phyloP scores from a whole-genome alignment of 2,888 invertebrate species.

The Diaperis boleti region DNA sequence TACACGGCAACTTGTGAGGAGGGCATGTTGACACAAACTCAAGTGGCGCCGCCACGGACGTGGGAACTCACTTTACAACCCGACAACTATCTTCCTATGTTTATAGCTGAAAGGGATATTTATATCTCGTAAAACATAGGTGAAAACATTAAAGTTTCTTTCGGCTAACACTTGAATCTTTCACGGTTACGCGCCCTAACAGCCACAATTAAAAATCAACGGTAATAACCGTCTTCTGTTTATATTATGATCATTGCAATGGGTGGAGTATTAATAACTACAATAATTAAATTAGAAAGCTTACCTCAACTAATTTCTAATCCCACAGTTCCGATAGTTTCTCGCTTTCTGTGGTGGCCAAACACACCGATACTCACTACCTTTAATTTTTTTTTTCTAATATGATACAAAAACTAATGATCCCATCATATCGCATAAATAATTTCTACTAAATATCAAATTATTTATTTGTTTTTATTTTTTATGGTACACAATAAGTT shows the following conservation, averaged over 20 bases:
- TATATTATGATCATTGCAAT: not conserved
- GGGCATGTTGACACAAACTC: slow-evolving; percentile 46
- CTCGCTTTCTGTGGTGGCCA: no score
- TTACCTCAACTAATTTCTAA: not conserved
- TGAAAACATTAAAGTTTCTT: slow-evolving; percentile 41
- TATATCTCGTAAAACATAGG: slow-evolving; percentile 42
- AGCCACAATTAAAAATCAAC: slow-evolving; percentile 1
- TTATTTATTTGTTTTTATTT: no score
- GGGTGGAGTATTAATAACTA: not conserved
- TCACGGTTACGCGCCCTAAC: slow-evolving; percentile 4
- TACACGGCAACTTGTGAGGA: slow-evolving; percentile 25
- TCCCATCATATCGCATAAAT: no score
- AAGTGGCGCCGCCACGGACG: slow-evolving; percentile 47
- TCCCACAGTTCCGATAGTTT: no score
- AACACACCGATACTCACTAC: no score
- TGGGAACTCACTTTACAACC: slow-evolving; percentile 46
- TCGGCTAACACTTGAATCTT: slow-evolving; percentile 36
- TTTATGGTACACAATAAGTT: no score
- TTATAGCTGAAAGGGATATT: slow-evolving; percentile 44
- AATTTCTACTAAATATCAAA: no score
- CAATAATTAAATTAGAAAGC: not conserved
- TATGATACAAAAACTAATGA: no score
- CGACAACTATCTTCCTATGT: slow-evolving; percentile 43
- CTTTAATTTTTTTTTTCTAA: no score
- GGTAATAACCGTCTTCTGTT: slow-evolving; percentile 5